Conservation (phyloP, 1,140 invertebrate genomes). For the Rhyzopertha dominica region DNA sequence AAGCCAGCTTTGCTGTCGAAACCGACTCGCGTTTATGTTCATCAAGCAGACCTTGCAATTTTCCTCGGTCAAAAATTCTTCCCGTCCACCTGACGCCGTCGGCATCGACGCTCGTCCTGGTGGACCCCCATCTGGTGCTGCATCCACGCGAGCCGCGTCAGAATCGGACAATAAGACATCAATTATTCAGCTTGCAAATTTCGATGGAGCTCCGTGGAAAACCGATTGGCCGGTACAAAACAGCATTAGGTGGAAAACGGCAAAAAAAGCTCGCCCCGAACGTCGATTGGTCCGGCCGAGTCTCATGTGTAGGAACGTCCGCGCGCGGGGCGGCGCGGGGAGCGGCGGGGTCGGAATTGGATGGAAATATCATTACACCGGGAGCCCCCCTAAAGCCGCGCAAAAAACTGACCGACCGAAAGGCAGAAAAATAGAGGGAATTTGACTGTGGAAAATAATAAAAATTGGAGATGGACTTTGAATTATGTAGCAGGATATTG, state of each 20-base stretch:
- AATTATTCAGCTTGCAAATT: slow-evolving; percentile 8
- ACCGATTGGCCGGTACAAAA: slow-evolving; percentile 35
- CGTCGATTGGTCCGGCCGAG: slow-evolving; percentile 32
- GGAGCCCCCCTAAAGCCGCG: slow-evolving; percentile 36
- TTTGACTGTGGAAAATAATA: slow-evolving; percentile 46
- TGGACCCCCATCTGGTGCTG: no score
- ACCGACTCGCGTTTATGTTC: no score
- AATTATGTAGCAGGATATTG: slow-evolving; percentile 41
- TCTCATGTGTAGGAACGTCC: slow-evolving; percentile 20
- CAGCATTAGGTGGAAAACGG: slow-evolving; percentile 22
- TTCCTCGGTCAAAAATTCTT: no score
- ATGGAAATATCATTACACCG: slow-evolving; percentile 46
- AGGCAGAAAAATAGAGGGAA: slow-evolving; percentile 45
- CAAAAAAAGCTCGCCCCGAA: slow-evolving; percentile 16
- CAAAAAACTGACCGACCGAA: slow-evolving; percentile 42
- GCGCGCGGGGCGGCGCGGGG: slow-evolving; percentile 12
- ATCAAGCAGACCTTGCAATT: no score
- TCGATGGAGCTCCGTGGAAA: slow-evolving; percentile 18
- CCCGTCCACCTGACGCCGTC: no score
- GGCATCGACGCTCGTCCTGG: no score
- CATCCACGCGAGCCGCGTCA: neutral
- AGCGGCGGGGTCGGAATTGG: slow-evolving; percentile 29
- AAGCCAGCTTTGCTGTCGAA: no score
- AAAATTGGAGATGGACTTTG: slow-evolving; percentile 45
- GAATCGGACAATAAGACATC: slow-evolving; percentile 7